Conservation (phyloP, 2,113 vertebrate genomes). For the crab-eating macaque (Macaca fascicularis) region T2T-MFA8v1.1 NC_088381.1:57863001-57863500, state of each 20-base stretch:
- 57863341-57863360: neutral
- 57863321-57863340: neutral
- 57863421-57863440: neutral
- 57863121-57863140: neutral
- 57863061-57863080: neutral
- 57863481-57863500: neutral
- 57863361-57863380: neutral
- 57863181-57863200: accelerated
- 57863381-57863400: neutral
- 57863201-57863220: accelerated
- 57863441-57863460: neutral
- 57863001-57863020: neutral
- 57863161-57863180: accelerated
- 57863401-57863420: neutral
- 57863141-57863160: neutral
- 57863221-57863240: neutral
- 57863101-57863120: neutral
- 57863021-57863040: neutral
- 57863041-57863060: neutral
- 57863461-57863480: neutral
- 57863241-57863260: accelerated
- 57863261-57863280: neutral
- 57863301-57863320: neutral
- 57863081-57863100: too few relatives aligned
- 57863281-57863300: neutral